Evolutionary conservation across 2,113 vertebrate species (phyloP).

Genomic region (Laterallus jamaicensis): DNA sequence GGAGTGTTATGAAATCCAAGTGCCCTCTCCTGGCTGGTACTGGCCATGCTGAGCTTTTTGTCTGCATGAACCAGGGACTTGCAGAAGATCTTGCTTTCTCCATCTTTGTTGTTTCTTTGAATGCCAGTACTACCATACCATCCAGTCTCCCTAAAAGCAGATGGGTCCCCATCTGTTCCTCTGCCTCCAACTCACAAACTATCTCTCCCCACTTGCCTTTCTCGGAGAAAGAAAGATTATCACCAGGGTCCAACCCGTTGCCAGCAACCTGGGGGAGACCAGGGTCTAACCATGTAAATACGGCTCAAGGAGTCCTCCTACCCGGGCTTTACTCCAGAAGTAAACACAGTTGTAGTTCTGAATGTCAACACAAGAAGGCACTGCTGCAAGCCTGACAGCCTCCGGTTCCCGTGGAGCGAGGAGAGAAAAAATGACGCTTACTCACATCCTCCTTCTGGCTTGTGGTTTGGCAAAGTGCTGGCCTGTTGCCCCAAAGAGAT

Average conservation of each 20-base stretch:
- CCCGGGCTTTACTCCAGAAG: neutral
- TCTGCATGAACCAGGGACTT: neutral
- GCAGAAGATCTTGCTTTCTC: neutral
- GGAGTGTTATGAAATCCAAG: neutral
- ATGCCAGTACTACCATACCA: neutral
- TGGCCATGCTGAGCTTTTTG: neutral
- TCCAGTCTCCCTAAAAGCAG: neutral
- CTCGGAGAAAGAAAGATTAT: neutral
- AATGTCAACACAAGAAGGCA: neutral
- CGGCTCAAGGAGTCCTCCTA: neutral
- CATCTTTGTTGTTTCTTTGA: neutral
- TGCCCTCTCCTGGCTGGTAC: neutral
- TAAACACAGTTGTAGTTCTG: neutral
- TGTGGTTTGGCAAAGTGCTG: neutral
- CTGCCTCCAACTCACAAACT: neutral
- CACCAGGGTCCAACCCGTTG: accelerated
- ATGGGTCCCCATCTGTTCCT: neutral
- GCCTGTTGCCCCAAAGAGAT: too few species aligned
- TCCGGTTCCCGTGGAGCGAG: neutral
- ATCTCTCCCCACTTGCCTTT: neutral
- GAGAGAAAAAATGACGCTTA: neutral
- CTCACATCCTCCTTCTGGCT: neutral
- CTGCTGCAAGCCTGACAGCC: neutral
- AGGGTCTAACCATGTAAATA: neutral
- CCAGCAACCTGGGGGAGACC: neutral